Evolutionary conservation across 1,140 invertebrate genomes (phyloP), one percentile per base, ranked within the genome.

Genomic region (Sitodiplosis mosellana): DNA sequence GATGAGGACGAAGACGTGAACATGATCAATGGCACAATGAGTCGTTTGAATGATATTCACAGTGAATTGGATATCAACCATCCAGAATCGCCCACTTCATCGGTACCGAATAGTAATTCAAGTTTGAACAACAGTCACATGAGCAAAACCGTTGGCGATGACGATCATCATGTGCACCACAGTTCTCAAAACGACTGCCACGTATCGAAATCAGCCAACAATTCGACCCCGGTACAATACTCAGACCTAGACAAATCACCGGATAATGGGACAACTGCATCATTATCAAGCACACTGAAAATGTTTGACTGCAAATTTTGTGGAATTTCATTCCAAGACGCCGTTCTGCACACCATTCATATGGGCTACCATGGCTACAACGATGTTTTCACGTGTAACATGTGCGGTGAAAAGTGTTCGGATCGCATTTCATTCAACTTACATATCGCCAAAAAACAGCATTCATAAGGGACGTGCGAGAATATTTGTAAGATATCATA

Each of bases 361-460:
- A 94, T 94, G 86, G 86, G 87, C 47, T 96, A 89, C 65, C 94
- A 99, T 64, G 83, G 82, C 2, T 85, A 77, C 67, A 72, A 81
- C 48, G 77, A 94, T 63, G 92, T 93, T 0, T 95, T 87, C 64
- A 85, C 82, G 51, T 98, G 94, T 66, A 93, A 93, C 68, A 85
- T 87, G 70, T 97, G 93, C 62, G 92, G 92, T 2, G 75, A 87
- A 48, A 65, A 78, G 49, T 84, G 81, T 50, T 61, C 73, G 1
- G 84, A 96, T 57, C 81, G 82, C 55, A 73, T 95, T 1, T 75
- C 81, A 0, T 96, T 98, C 62, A 95, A 90, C 61, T 69, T 94
- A 1, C 94, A 98, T 63, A 81, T 97, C 52, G 83, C 83, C 5
- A 74, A 83, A 20, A 78, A 76, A 14, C 76, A 89, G 33, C 91